Evolutionary conservation across 1,140 invertebrate species (phyloP), one percentile per base, ranked within the genome.

Genomic region (Drosophila tropicalis): DNA sequence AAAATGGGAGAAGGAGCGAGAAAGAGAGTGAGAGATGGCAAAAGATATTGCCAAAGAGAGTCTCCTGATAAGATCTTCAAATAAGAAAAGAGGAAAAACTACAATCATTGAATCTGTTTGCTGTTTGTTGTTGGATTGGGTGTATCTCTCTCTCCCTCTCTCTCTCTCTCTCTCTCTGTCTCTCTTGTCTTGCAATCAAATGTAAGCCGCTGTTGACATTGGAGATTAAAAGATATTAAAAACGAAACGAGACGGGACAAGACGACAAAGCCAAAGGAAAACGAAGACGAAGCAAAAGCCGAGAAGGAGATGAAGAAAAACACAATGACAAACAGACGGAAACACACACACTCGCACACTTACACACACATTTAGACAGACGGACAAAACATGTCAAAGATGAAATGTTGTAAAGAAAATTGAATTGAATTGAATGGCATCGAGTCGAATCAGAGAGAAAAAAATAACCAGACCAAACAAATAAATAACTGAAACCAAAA

Each of bases 171-270:
- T 39, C 12, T 39, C 36, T 39, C 5, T 39, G 12, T 39, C 36
- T 12, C 58, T 79, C 76, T 89, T 87, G 84, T 89, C 84, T 84
- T 84, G 84, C 80, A 87, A 89, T 87, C 84, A 89, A 90, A 89
- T 89, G 84, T 89, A 89, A 89, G 84, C 84, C 84, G 81, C 84
- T 89, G 84, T 89, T 89, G 84, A 89, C 84, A 89, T 84, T 89
- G 84, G 77, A 89, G 84, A 89, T 90, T 90, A 89, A 89, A 90
- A 89, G 85, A 89, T 90, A 89, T 90, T 85, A 89, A 84, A 90
- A 87, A 87, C 79, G 82, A 82, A 82, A 58, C 56, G 82, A 51
- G 44, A 79, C 83, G 36, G 36, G 36, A 39, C 12, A 12, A 39
- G 12, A 39, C 36, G 83, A 82, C 78, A 81, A 76, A 67, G 80